phyloP scores from a whole-genome alignment of 2,888 invertebrate species.

The Baccha elongata region DNA sequence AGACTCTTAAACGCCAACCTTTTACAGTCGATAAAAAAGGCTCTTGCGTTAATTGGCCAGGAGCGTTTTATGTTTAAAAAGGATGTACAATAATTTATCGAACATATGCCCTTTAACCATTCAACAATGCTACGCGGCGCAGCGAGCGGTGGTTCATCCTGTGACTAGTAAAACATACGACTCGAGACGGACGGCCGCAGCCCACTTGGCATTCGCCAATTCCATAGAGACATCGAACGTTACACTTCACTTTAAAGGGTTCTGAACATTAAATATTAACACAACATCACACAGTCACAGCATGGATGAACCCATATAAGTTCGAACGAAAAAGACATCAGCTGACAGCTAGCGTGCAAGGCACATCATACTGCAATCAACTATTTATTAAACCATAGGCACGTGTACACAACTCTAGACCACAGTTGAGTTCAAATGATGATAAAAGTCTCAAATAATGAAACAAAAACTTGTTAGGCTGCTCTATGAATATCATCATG shows the following conservation, averaged over 20 bases:
- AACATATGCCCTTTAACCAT: conserved; percentile 20
- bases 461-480: conserved; percentile 26
- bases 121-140: no score
- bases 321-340: conserved; percentile 55
- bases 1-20: no score
- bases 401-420: conserved; percentile 53
- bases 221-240: conserved; percentile 63
- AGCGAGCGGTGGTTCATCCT: conserved; percentile 28
- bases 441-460: conserved; percentile 63
- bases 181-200: conserved; percentile 39
- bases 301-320: conserved; percentile 44
- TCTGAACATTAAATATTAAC: conserved; percentile 67
- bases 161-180: conserved; percentile 32
- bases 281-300: conserved; percentile 14
- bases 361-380: conserved; percentile 56
- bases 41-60: conserved; percentile 15
- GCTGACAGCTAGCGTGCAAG: conserved; percentile 47
- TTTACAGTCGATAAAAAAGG: not conserved
- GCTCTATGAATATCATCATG: not conserved
- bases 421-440: conserved; percentile 46
- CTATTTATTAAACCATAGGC: conserved; percentile 69
- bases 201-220: conserved; percentile 60
- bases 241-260: conserved; percentile 24
- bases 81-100: conserved; percentile 30
- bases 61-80: conserved; percentile 20